A percentile compares a stretch with the other conserved stretches of the same genome.
Evolutionary conservation across 1,140 invertebrate genomes (phyloP).

Genomic region (Plectrocnemia conspersa): DNA sequence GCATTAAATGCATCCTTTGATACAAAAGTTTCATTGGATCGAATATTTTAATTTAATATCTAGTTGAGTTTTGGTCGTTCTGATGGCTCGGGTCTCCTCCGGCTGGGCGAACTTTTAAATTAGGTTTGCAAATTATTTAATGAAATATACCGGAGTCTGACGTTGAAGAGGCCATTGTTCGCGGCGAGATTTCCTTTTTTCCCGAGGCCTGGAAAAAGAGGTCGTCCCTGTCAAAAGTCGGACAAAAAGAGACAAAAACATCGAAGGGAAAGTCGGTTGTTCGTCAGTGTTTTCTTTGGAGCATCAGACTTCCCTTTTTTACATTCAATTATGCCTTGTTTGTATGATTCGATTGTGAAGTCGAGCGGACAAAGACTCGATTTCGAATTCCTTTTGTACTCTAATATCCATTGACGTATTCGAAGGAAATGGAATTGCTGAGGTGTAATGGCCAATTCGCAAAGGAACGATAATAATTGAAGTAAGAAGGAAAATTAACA

Average conservation of each 20-base stretch:
- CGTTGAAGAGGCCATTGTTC: background rate
- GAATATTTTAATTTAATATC: too few species aligned
- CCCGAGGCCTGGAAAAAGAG: too few species aligned
- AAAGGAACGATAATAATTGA: too few species aligned
- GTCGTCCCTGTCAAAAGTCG: background rate
- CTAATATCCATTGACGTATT: too few species aligned
- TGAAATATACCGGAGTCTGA: background rate
- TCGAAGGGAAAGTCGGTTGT: background rate
- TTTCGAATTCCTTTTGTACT: too few species aligned
- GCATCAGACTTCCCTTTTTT: background rate
- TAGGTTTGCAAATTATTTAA: slow-evolving; percentile 8
- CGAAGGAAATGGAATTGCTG: too few species aligned
- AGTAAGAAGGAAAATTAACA: too few species aligned
- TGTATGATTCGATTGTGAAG: slow-evolving; percentile 2
- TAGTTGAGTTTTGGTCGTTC: too few species aligned
- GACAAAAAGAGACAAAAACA: background rate
- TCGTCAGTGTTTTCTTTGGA: slow-evolving; percentile 1
- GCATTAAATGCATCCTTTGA: too few species aligned
- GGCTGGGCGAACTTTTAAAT: background rate
- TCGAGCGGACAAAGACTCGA: background rate
- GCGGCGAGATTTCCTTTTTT: too few species aligned
- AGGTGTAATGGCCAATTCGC: too few species aligned
- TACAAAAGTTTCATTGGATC: too few species aligned
- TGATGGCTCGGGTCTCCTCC: background rate
- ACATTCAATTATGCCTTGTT: slow-evolving; percentile 4